phyloP scores from a whole-genome alignment of 2,113 vertebrate genomes.

The Poecilia latipinna region DNA sequence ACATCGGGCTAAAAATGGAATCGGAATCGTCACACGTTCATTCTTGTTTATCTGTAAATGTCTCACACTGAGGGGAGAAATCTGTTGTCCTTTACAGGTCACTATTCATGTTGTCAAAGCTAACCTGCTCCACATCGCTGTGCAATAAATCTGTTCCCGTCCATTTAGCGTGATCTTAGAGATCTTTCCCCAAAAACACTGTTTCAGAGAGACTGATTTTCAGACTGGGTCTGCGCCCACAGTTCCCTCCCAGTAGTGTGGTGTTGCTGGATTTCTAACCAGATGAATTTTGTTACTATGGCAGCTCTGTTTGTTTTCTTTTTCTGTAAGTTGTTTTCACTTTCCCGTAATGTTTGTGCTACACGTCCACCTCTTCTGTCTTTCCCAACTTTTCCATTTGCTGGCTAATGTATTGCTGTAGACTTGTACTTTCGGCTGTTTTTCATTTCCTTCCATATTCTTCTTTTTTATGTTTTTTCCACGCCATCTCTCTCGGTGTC shows the following conservation, averaged over 20 bases:
- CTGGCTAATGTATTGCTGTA: slow-evolving; percentile 57
- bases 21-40: slow-evolving; percentile 53
- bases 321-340: slow-evolving; percentile 42
- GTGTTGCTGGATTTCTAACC: slow-evolving; percentile 62
- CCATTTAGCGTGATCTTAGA: slow-evolving; percentile 50
- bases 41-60: slow-evolving; percentile 68
- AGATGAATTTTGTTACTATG: slow-evolving; percentile 70
- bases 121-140: slow-evolving; percentile 48
- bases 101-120: slow-evolving; percentile 50
- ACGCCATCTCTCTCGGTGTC: slow-evolving; percentile 67
- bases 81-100: slow-evolving; percentile 60
- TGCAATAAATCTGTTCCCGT: slow-evolving; percentile 50
- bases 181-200: slow-evolving; percentile 63
- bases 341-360: slow-evolving; percentile 43
- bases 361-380: slow-evolving; percentile 39
- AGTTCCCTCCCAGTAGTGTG: slow-evolving; percentile 56
- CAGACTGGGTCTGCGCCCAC: slow-evolving; percentile 37
- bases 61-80: slow-evolving; percentile 61
- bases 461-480: slow-evolving; percentile 40
- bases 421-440: slow-evolving; percentile 56
- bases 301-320: slow-evolving; percentile 72
- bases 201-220: slow-evolving; percentile 49
- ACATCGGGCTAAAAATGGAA: slow-evolving; percentile 71
- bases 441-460: slow-evolving; percentile 39
- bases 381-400: slow-evolving; percentile 59